A percentile compares a stretch with the other conserved stretches of the same genome.
Conservation (phyloP, 2,888 invertebrate species). For the Polia nebulosa region DNA sequence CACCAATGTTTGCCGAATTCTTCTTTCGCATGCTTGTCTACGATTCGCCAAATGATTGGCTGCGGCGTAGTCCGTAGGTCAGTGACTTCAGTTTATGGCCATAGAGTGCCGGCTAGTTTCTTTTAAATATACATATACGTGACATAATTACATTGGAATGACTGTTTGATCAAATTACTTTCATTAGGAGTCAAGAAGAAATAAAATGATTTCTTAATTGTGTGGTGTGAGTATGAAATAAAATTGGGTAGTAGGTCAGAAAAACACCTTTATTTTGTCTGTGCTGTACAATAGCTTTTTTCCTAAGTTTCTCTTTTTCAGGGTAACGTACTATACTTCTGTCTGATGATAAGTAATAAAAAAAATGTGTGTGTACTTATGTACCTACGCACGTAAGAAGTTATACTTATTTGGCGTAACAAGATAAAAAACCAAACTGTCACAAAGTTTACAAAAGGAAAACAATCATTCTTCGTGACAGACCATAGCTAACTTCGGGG, state of each 20-base stretch:
- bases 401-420: no score
- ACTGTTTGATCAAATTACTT: constrained; percentile 27
- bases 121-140: constrained; percentile 42
- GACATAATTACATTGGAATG: constrained; percentile 41
- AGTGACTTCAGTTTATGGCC: constrained; percentile 55
- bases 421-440: no score
- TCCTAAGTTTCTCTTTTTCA: not conserved
- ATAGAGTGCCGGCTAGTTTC: constrained; percentile 26
- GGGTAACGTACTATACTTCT: no score
- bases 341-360: no score
- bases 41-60: constrained; percentile 22
- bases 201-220: not conserved
- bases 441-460: no score
- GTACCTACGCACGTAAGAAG: no score
- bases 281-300: not conserved
- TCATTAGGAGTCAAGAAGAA: not conserved
- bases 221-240: not conserved
- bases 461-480: no score
- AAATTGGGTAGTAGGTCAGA: not conserved
- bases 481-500: no score
- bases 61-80: constrained; percentile 48
- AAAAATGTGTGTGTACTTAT: no score
- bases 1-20: not conserved
- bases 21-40: constrained; percentile 20
- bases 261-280: not conserved